Conservation (phyloP, 30 jellyfish, hydroid and myxozoan genomes). For the Rhopilema esculentum region DNA sequence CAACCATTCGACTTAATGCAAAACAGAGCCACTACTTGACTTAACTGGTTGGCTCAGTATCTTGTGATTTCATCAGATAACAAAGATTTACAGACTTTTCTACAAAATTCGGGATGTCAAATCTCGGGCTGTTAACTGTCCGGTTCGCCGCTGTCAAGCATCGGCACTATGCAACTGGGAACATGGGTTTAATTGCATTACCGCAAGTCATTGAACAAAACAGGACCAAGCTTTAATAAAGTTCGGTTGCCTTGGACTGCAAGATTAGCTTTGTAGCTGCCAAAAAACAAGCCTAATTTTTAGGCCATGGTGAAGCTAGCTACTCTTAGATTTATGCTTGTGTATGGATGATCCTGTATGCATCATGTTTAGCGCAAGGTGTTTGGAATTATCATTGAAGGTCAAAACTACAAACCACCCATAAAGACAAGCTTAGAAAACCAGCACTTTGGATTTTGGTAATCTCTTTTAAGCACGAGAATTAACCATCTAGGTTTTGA, state of each 20-base stretch:
- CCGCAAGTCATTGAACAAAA: too few relatives aligned
- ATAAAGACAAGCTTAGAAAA: constrained; percentile 17
- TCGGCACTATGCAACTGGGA: too few relatives aligned
- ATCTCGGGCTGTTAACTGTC: too few relatives aligned
- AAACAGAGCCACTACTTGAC: too few relatives aligned
- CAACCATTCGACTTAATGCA: too few relatives aligned
- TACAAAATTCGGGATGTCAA: too few relatives aligned
- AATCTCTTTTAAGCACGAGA: constrained; percentile 5
- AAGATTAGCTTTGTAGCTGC: neutral
- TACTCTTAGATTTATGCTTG: neutral
- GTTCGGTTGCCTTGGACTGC: neutral
- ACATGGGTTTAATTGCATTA: too few relatives aligned
- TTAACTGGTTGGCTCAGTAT: too few relatives aligned
- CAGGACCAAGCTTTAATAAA: too few relatives aligned
- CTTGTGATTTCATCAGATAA: too few relatives aligned
- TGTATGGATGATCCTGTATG: neutral
- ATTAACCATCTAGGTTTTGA: constrained; percentile 23
- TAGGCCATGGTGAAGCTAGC: neutral
- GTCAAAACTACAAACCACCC: constrained; percentile 19
- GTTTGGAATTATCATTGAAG: constrained; percentile 3
- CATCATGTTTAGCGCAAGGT: neutral
- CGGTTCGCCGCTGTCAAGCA: too few relatives aligned
- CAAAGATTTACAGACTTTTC: too few relatives aligned
- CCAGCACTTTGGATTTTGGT: constrained; percentile 27
- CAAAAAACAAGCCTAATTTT: neutral